Evolutionary conservation across 1,140 invertebrate genomes (phyloP).

Genomic region (Laupala kohalensis): DNA sequence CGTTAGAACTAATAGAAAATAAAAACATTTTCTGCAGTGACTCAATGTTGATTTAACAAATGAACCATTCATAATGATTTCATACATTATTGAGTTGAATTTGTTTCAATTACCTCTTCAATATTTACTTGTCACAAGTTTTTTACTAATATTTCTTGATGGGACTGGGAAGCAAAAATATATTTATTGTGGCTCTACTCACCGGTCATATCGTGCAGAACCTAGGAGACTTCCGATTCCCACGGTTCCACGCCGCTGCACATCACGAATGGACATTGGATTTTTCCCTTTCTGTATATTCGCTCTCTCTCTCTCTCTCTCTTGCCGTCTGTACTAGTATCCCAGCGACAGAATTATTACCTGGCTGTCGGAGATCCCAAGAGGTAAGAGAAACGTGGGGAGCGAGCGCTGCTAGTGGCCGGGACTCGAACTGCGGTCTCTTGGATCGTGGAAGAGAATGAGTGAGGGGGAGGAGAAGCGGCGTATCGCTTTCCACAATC

Average conservation of each 20-base stretch:
- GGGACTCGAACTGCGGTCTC: no score
- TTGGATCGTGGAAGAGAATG: no score
- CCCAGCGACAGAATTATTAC: background rate
- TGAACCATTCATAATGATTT: no score
- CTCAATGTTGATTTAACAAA: no score
- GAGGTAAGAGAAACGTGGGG: background rate
- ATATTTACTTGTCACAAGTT: background rate
- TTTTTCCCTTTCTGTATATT: no score
- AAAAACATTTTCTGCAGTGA: no score
- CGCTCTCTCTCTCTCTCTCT: background rate
- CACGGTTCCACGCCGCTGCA: background rate
- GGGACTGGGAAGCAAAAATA: no score
- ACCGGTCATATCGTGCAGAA: background rate
- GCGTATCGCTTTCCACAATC: background rate
- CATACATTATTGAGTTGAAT: no score
- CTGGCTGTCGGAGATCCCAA: background rate
- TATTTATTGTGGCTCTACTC: background rate
- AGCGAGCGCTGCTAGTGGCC: no score
- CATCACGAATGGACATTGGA: no score
- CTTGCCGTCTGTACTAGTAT: background rate
- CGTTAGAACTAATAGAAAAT: no score
- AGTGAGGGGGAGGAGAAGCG: background rate
- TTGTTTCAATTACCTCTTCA: no score
- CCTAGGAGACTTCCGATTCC: background rate
- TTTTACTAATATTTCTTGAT: background rate